phyloP scores from a whole-genome alignment of 2,888 invertebrate species.

The Cerastis leucographa region DNA sequence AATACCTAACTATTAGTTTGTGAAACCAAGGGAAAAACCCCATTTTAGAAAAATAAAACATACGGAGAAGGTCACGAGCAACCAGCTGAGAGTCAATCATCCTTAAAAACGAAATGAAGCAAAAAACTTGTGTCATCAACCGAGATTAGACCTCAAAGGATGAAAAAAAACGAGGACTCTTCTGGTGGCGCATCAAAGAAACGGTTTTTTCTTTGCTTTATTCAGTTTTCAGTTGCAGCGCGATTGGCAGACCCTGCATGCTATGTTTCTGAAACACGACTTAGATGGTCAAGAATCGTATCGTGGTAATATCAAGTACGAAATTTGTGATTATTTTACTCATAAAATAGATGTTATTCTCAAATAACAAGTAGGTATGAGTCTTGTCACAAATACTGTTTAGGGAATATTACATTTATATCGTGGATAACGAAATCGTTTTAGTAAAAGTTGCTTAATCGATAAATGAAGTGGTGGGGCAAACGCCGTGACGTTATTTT shows the following conservation, averaged over 20 bases:
- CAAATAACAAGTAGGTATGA: too few species aligned
- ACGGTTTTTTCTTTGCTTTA: background rate
- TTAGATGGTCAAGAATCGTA: too few species aligned
- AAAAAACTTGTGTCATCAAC: background rate
- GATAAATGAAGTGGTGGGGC: too few species aligned
- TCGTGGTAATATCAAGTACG: background rate
- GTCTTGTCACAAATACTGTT: background rate
- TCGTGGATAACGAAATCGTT: too few species aligned
- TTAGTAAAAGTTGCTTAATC: too few species aligned
- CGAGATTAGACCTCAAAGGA: slow-evolving; percentile 12
- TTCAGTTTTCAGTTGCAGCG: background rate
- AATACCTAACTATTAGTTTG: background rate
- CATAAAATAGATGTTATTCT: too few species aligned
- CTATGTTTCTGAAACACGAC: background rate
- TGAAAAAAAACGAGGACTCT: background rate
- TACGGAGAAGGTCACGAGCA: background rate
- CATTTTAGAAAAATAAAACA: background rate
- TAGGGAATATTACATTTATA: too few species aligned
- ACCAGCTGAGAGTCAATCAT: too few species aligned
- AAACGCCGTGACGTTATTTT: too few species aligned
- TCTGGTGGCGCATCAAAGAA: background rate
- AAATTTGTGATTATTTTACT: background rate
- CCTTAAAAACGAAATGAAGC: background rate
- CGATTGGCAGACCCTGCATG: background rate
- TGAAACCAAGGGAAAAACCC: background rate